A percentile compares a stretch with the other conserved stretches of the same genome.
Conservation (phyloP, 2,797 vertebrate species). For the Cryptoprocta ferox region DNA sequence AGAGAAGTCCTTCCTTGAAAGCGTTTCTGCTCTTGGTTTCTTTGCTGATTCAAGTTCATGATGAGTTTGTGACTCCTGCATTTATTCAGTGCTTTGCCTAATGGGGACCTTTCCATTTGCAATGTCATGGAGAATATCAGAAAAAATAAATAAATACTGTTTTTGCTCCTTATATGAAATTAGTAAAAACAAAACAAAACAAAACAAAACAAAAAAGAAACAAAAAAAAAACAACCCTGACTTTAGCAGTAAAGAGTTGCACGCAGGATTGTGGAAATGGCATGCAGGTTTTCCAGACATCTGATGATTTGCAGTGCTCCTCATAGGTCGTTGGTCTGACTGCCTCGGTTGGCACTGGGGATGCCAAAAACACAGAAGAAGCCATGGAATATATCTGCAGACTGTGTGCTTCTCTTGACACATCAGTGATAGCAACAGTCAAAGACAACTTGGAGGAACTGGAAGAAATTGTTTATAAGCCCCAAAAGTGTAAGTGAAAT, state of each 20-base stretch:
- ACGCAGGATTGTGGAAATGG: background rate
- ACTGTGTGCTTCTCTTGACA: conserved; percentile 88
- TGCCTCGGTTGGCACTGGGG: conserved; percentile 89
- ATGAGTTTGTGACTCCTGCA: background rate
- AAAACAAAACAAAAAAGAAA: no score
- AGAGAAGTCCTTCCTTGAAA: background rate
- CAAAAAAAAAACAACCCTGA: background rate
- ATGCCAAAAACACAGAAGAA: conserved; percentile 79
- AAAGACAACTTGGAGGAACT: conserved; percentile 86
- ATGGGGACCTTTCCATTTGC: background rate
- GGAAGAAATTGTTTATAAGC: conserved; percentile 81
- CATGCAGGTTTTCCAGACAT: background rate
- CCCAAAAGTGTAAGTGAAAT: conserved; percentile 85
- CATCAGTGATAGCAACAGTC: conserved; percentile 87
- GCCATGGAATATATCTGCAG: conserved; percentile 85
- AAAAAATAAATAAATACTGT: background rate
- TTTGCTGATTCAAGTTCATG: background rate
- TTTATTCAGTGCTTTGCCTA: background rate
- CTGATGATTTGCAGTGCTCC: background rate
- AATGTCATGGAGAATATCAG: background rate
- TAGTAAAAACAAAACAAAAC: background rate
- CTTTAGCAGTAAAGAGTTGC: background rate
- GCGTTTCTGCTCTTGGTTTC: background rate
- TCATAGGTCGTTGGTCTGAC: conserved; percentile 89
- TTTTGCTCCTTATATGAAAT: background rate